phyloP scores from a whole-genome alignment of 2,797 vertebrate genomes.

The Anguilla megastoma region DNA sequence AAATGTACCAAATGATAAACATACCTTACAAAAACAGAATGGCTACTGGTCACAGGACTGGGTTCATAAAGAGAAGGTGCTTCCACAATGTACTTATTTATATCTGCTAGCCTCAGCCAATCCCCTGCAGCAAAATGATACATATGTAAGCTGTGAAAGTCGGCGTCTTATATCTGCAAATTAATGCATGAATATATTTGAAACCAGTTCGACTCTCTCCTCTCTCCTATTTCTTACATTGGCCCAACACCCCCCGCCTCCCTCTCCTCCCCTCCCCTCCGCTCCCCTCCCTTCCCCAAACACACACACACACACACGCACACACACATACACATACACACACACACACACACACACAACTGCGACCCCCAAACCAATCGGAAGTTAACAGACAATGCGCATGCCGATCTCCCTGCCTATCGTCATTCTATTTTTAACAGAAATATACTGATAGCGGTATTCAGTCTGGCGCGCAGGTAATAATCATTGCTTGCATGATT shows the following conservation, averaged over 20 bases:
- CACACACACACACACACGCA: background rate
- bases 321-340: too few species aligned
- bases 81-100: background rate
- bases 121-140: background rate
- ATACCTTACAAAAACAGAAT: background rate
- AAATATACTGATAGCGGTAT: background rate
- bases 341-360: background rate
- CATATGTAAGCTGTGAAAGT: background rate
- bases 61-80: background rate
- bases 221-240: background rate
- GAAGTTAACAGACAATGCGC: background rate
- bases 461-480: background rate
- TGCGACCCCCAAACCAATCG: too few species aligned
- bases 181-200: background rate
- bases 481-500: background rate
- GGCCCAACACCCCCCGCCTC: background rate
- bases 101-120: background rate
- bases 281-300: background rate
- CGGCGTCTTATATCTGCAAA: background rate
- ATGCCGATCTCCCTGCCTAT: background rate
- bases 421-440: background rate
- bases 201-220: background rate
- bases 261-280: background rate
- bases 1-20: background rate
- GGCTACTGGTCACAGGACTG: background rate